Conservation (phyloP, 2,113 vertebrate species). For the Chloroceryle aenea region DNA sequence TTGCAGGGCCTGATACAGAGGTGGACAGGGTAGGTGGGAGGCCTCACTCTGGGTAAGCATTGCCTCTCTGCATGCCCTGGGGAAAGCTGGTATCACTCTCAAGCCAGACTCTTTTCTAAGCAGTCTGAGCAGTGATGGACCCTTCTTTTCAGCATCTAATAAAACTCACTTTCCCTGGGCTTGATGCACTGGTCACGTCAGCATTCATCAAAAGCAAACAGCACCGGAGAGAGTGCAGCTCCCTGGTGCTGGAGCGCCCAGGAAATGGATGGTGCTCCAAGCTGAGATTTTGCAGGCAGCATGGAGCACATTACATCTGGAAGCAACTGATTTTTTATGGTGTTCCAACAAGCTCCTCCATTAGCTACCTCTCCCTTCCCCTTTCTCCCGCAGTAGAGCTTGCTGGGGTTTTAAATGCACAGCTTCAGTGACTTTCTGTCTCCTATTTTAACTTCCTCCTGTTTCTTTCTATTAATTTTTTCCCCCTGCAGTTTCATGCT, state of each 20-base stretch:
- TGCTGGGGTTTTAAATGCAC: not conserved
- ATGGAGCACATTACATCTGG: not conserved
- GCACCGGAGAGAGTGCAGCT: not conserved
- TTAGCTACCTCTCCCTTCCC: not conserved
- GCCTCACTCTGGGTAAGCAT: not conserved
- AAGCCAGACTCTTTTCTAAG: not conserved
- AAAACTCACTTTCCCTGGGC: not conserved
- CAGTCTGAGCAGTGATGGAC: not conserved
- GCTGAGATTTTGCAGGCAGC: not conserved
- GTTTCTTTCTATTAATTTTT: not conserved
- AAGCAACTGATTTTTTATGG: not conserved
- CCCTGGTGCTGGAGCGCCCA: not conserved
- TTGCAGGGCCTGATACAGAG: not conserved
- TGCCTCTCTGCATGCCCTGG: not conserved
- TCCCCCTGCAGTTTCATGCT: not conserved
- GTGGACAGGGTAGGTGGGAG: fast-evolving
- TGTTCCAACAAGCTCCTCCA: not conserved
- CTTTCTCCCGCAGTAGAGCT: not conserved
- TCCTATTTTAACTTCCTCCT: not conserved
- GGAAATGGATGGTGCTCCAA: not conserved
- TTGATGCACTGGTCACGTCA: slow-evolving; percentile 14
- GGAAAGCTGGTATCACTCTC: not conserved
- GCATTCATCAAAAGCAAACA: not conserved
- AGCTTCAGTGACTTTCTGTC: not conserved
- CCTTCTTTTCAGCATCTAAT: not conserved